These are phyloP conservation scores for Branchinecta lynchi DNA, from an alignment of 1,140 invertebrate genomes.

Conservation along the genomic window DNA sequence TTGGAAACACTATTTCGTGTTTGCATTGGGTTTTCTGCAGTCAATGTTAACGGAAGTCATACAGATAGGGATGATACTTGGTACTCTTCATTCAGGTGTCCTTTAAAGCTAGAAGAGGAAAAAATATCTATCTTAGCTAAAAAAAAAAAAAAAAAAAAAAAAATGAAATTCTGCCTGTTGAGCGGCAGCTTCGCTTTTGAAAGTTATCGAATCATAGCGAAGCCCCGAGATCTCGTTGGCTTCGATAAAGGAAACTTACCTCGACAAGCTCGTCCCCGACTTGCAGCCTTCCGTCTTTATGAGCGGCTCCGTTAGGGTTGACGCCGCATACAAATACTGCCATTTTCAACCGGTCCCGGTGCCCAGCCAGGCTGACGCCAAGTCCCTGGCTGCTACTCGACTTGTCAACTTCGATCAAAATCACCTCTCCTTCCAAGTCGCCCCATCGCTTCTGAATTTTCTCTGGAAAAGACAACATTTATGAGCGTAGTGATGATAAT, in stretches of 20 bases:
- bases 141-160: too few species aligned
- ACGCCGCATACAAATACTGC: constrained; percentile 90
- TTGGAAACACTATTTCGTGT: too few species aligned
- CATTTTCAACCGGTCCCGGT: constrained; percentile 85
- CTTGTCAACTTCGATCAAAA: constrained; percentile 51
- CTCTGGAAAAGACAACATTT: constrained; percentile 23
- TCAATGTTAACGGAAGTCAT: too few species aligned
- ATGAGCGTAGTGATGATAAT: not conserved
- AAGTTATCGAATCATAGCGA: too few species aligned
- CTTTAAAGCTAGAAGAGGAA: too few species aligned
- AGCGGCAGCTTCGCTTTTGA: too few species aligned
- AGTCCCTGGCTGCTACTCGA: constrained; percentile 42
- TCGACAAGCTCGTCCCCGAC: constrained; percentile 93
- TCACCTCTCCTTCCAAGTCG: constrained; percentile 32
- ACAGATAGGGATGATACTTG: too few species aligned
- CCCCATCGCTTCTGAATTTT: constrained; percentile 29
- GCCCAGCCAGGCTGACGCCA: constrained; percentile 82
- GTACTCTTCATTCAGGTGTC: too few species aligned
- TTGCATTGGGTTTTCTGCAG: too few species aligned
- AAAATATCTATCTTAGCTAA: too few species aligned
- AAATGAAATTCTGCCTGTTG: too few species aligned
- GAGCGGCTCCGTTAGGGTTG: constrained; percentile 67
- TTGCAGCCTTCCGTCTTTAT: constrained; percentile 53
- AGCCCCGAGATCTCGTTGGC: too few species aligned
- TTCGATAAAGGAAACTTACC: constrained; percentile 36